Conservation (phyloP, 2,888 invertebrate species). For the Amaurobius ferox region DNA sequence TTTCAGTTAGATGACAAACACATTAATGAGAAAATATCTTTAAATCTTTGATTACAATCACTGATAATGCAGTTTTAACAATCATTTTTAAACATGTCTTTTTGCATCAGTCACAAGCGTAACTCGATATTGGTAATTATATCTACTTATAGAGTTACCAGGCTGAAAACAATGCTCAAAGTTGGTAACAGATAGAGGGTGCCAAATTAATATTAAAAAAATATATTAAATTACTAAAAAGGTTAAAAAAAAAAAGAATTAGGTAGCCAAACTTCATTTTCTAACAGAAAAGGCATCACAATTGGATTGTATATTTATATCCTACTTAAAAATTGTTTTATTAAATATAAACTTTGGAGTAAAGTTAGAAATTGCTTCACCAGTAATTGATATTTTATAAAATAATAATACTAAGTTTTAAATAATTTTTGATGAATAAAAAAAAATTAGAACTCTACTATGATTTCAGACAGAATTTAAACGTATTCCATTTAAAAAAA, state of each 20-base stretch:
- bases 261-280: background rate
- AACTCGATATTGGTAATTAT: slow-evolving; percentile 21
- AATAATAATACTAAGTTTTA: no score
- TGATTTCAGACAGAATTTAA: no score
- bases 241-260: background rate
- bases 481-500: no score
- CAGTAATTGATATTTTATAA: no score
- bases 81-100: background rate
- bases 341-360: no score
- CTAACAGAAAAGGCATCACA: no score
- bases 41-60: slow-evolving; percentile 47
- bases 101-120: slow-evolving; percentile 33
- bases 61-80: slow-evolving; percentile 22
- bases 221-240: no score
- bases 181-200: slow-evolving; percentile 28
- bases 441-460: no score
- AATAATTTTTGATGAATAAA: no score
- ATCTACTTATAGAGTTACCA: slow-evolving; percentile 20
- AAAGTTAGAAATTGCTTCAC: no score
- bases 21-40: slow-evolving; percentile 56
- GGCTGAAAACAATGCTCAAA: slow-evolving; percentile 27
- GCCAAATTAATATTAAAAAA: background rate
- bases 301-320: no score
- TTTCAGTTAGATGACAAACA: slow-evolving; percentile 43
- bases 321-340: no score